Evolutionary conservation across 2,888 invertebrate species (phyloP), one percentile per base, ranked within the genome.

Genomic region (Ophonus ardosiacus): DNA sequence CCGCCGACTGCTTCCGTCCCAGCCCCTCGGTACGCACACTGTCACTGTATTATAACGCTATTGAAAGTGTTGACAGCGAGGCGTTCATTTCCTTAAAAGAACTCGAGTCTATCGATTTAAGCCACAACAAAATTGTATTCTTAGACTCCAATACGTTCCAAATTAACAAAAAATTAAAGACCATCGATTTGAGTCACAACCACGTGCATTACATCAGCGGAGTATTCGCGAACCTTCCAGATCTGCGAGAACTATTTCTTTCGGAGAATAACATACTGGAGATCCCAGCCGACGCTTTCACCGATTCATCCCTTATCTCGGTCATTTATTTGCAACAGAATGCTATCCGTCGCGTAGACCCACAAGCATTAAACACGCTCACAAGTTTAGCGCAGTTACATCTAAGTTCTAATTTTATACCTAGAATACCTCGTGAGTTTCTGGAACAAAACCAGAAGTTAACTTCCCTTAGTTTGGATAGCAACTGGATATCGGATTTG

Each of bases 241-340:
- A 96, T 86, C 92, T 98, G 24, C 94, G 95, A 79, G 98, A 98
- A 91, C 92, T 98, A 86, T 97, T 97, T 90, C 92, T 98, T 17
- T 96, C 96, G 0, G 97, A 97, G 91, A 98, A 98, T 90, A 98
- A 98, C 90, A 96, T 98, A 86, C 91, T 97, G 40, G 96, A 97
- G 89, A 93, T 98, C 88, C 95, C 96, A 0, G 93, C 94, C 6
- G 96, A 97, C 88, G 95, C 97, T 57, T 97, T 97, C 89, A 94
- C 94, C 18, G 96, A 96, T 86, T 96, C 96, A 5, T 92, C 94
- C 0, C 94, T 94, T 86, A 92, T 98, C 85, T 94, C 95, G 13
- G 96, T 97, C 85, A 94, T 98, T 80, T 96, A 97, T 91, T 92
- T 98, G 88, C 97, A 97, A 89, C 96, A 97, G 87, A 98, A 98